phyloP scores from a whole-genome alignment of 1,140 invertebrate species.

The Drosophila bipectinata region DNA sequence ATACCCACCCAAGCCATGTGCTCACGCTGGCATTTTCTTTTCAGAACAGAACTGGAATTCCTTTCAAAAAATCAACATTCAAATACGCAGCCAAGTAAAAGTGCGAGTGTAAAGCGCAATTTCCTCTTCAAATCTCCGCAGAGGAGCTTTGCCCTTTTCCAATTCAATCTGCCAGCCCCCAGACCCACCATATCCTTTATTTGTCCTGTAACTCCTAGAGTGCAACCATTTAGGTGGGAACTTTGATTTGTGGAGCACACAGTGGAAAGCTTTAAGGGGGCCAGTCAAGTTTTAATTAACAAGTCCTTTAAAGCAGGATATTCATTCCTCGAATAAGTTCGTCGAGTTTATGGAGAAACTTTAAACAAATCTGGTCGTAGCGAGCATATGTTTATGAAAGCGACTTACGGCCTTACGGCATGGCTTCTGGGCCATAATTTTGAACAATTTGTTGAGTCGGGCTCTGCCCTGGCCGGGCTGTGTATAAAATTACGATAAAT shows the following conservation, averaged over 20 bases:
- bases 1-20: not conserved
- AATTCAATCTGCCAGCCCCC: not conserved
- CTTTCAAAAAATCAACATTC: conserved; percentile 69
- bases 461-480: conserved; percentile 18
- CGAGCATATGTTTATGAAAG: conserved; percentile 58
- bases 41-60: conserved; percentile 46
- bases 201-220: not conserved
- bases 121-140: conserved; percentile 56
- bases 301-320: not conserved
- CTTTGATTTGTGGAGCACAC: conserved; percentile 42
- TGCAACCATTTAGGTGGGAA: conserved; percentile 32
- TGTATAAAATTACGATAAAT: conserved; percentile 83
- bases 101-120: conserved; percentile 69
- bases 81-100: conserved; percentile 54
- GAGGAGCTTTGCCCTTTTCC: not conserved
- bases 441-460: conserved; percentile 52
- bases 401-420: conserved; percentile 12
- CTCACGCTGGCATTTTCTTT: conserved; percentile 62
- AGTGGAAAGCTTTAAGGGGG: not conserved
- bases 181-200: not conserved
- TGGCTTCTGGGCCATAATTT: conserved; percentile 48
- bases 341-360: conserved; percentile 38
- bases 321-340: conserved; percentile 18
- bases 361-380: conserved; percentile 55
- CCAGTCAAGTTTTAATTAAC: not conserved